Evolutionary conservation across 2,113 vertebrate genomes (phyloP).

Genomic region (Cichladusa arquata): DNA sequence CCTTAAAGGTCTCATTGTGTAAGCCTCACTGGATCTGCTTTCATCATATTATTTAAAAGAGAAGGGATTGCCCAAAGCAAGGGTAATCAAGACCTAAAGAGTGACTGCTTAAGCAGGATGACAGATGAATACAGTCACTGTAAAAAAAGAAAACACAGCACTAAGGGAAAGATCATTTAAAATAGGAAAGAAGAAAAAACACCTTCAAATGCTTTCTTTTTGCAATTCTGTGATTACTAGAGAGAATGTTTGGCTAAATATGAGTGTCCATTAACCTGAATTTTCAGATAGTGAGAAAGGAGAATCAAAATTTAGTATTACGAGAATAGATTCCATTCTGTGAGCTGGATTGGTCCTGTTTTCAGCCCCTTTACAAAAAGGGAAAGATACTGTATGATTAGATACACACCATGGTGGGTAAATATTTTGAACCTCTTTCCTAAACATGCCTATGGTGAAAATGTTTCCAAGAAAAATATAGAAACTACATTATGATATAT

Average conservation of each 20-base stretch:
- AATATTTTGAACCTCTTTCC: background rate
- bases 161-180: background rate
- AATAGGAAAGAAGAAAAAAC: background rate
- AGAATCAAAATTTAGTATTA: background rate
- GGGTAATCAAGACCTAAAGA: constrained; percentile 51
- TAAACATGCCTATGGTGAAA: background rate
- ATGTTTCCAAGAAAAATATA: background rate
- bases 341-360: background rate
- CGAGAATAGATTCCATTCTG: background rate
- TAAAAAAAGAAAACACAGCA: background rate
- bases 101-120: constrained; percentile 43
- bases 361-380: background rate
- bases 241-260: background rate
- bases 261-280: background rate
- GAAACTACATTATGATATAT: background rate
- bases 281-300: background rate
- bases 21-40: constrained; percentile 44
- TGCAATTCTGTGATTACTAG: background rate
- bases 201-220: background rate
- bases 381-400: background rate
- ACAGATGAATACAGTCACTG: constrained; percentile 6
- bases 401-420: background rate
- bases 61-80: constrained; percentile 56
- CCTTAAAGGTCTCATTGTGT: constrained; percentile 52
- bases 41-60: constrained; percentile 29